Evolutionary conservation across 1,140 invertebrate species (phyloP), one percentile per base, ranked within the genome.

Genomic region (Cydia pomonella): DNA sequence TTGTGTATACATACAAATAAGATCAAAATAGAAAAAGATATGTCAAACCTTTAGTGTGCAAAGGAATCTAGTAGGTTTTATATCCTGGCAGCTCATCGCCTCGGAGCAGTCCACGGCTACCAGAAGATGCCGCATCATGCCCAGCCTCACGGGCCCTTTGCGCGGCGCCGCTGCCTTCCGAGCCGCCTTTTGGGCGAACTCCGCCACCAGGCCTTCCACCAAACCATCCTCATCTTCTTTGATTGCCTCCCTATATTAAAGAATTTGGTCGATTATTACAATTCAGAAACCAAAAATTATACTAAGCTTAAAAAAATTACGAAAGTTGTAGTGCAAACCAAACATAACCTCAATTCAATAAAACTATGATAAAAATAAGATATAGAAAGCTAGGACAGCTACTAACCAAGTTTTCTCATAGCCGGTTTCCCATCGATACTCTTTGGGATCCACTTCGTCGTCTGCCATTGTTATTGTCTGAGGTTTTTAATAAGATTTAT

Each of bases 41-140:
- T 38, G 38, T 12, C 41, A 18, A 80, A 98, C 97, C 94, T 99
- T 99, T 4, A 98, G 85, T 16, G 97, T 96, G 83, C 98, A 98
- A 1, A 97, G 82, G 77, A 99, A 95, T 79, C 98, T 93, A n/a
- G 97, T 98, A 27, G 99, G 99, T 92, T 99, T 99, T 16, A 99
- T 93, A 94, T 99, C 98, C 85, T 98, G 98, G 83, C 97, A 97
- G 23, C 95, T 95, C 98, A 99, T 99, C 27, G 97, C 95, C 84
- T 97, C 96, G 0, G 99, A 99, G 87, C 97, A 96, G 93, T 99
- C 99, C 1, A 99, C 88, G 29, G 99, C 95, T 12, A 99, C 89
- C 85, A 96, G 98, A 47, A 99, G 87, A 93, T 99, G 98, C 75
- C 99, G 94, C 97, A 98, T 98, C 96, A 99, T 99, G 16, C 98